Evolutionary conservation across 2,888 invertebrate species (phyloP), one percentile per base, ranked within the genome.

Genomic region (Pemphredon lugubris): DNA sequence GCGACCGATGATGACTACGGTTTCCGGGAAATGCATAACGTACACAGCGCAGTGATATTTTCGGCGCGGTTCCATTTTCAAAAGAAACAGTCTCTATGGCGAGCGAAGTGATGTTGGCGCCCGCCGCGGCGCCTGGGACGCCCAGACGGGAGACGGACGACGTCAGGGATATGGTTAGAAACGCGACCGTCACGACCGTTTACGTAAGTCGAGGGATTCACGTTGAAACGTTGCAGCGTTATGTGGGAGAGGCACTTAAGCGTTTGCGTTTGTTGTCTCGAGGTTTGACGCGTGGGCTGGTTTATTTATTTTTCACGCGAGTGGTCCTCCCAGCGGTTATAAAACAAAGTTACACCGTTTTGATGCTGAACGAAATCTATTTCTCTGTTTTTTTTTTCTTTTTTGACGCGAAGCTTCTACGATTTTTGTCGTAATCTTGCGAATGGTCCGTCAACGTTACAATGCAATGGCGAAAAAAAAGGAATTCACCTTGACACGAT

Each of bases 111-210:
- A 89, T 89, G 89, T 72, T 88, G 81, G 87, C 89, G 73, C 83
- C 87, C 69, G 84, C 87, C 70, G 79, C 87, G 79, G 82, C 86
- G 77, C 87, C 88, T 72, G 85, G 82, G 77, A 82, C 87, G 60
- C 86, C 88, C 69, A 84, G 84, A 68, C 82, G 84, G 71, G 89
- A 89, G 75, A 84, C 87, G 71, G 89, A 89, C 82, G 89, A 89
- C 81, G 86, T 89, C 81, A 83, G 89, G 82, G 88, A 89, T 79
- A 88, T 89, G 85, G 85, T 88, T 78, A 88, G 89, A 81, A 89
- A 84, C 75, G 86, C 87, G 77, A 84, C 85, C 80, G 87, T 89
- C 79, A 87, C 88, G 11, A 88, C 88, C 67, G 80, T 88, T 26
- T 26, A 26, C 26, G 26, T 26, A 26, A 26, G 26, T 26, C 26